Base-by-base conservation (phyloP, 2,797 vertebrate species). In the Botia kubotai region DNA sequence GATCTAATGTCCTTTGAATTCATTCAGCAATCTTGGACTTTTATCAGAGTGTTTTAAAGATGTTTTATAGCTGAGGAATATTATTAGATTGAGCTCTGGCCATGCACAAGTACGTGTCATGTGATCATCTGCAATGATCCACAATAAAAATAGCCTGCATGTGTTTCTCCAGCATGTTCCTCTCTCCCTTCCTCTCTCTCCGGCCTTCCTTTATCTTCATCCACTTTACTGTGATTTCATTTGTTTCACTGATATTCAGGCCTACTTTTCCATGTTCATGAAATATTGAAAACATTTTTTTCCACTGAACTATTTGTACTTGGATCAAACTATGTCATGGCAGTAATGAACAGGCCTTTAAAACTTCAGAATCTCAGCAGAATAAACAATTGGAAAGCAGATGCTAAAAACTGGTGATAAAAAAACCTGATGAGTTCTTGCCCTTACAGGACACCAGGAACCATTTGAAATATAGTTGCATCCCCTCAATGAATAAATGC, bases 271-370 rank as follows among this genome's bases (percentile, higher is more conserved):
- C 55, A 78, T 60, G 66, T 72, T 80, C 77, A 84, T 86, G 48
- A 84, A 84, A 80, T 73, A 84, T 84, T 86, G 63, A 86, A 70
- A 57, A n/a, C 43, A 19, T 11, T 60, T 67, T 71, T 79, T 69
- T 58, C n/a, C 72, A 66, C 46, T 79, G 72, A 82, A 83, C 75
- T 82, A 71, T 84, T 80, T 82, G 80, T 77, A 82, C 39, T 10
- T 46, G 60, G 52, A 77, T 75, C 70, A 71, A 70, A 76, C 65
- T 33, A 50, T 74, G 68, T 80, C 72, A 82, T 77, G 48, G 63
- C 80, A 72, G 73, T 70, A 78, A 75, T 83, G 74, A 81, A 82
- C 52, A 69, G 63, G 69, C 57, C 63, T 58, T 82, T 75, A 76
- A 75, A 78, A 79, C 75, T 81, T 63, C 17, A 43, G 19, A 76